Conservation (phyloP, 2,888 invertebrate genomes). For the Ditylenchus weischeri region DNA sequence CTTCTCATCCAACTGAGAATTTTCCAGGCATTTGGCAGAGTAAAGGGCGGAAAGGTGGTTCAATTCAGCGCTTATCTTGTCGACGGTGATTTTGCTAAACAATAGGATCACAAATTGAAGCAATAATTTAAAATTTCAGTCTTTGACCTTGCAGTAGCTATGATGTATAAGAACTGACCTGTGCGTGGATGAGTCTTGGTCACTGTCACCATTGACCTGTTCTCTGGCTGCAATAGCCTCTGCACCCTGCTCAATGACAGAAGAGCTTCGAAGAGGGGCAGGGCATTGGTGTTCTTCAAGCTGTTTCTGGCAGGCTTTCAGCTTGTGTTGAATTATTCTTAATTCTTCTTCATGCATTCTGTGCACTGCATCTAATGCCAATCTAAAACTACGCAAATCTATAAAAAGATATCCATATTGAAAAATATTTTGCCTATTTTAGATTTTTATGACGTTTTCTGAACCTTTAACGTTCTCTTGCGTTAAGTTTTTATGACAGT, state of each 20-base stretch:
- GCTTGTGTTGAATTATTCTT: slow-evolving; percentile 27
- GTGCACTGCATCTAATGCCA: slow-evolving; percentile 55
- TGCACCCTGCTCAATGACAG: too few relatives aligned
- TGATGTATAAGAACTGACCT: background rate
- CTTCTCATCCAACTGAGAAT: slow-evolving; percentile 55
- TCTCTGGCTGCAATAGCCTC: background rate
- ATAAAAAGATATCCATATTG: background rate
- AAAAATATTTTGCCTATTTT: too few relatives aligned
- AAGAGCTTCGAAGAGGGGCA: background rate
- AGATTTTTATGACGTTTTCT: too few relatives aligned
- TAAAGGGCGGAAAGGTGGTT: slow-evolving; percentile 51
- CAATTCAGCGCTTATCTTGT: slow-evolving; percentile 51
- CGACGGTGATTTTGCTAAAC: slow-evolving; percentile 30
- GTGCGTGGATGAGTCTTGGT: background rate
- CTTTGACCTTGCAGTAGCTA: too few relatives aligned
- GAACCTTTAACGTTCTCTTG: too few relatives aligned
- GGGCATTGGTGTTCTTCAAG: background rate
- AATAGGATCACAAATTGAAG: too few relatives aligned
- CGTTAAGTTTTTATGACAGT: too few relatives aligned
- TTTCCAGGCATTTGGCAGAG: slow-evolving; percentile 57
- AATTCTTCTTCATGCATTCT: slow-evolving; percentile 55
- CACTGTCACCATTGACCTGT: background rate
- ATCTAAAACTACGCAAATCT: slow-evolving; percentile 22
- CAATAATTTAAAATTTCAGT: too few relatives aligned
- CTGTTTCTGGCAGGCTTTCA: slow-evolving; percentile 21